Percentiles rank a stretch among this genome's conserved stretches.
Evolutionary conservation across 1,140 invertebrate species (phyloP).

Genomic region (Paraescarpia echinospica): DNA sequence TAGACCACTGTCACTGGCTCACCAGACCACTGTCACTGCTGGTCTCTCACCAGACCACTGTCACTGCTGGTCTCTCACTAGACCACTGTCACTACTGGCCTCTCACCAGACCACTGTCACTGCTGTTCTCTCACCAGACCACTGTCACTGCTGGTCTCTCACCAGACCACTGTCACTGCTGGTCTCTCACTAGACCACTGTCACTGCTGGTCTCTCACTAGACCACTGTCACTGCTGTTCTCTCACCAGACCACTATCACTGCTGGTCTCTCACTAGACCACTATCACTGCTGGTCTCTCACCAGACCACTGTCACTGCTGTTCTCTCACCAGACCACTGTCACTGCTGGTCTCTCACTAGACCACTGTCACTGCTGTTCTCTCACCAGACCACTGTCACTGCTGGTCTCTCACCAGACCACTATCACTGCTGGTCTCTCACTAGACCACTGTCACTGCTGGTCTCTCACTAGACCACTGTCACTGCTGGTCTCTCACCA

Average conservation of each 20-base stretch:
- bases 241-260: background rate
- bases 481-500: too few relatives aligned
- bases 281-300: too few relatives aligned
- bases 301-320: too few relatives aligned
- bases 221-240: background rate
- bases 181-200: background rate
- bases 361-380: background rate
- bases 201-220: background rate
- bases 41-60: background rate
- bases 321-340: background rate
- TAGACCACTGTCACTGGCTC: too few relatives aligned
- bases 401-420: background rate
- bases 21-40: background rate
- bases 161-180: background rate
- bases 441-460: background rate
- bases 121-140: background rate
- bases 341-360: background rate
- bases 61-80: too few relatives aligned
- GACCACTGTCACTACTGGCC: too few relatives aligned
- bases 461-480: too few relatives aligned
- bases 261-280: too few relatives aligned
- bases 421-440: background rate
- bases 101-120: too few relatives aligned
- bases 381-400: background rate
- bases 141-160: background rate